These are phyloP conservation scores for Tachuris rubrigastra DNA, from an alignment of 2,113 vertebrate genomes.

Conservation along the genomic window DNA sequence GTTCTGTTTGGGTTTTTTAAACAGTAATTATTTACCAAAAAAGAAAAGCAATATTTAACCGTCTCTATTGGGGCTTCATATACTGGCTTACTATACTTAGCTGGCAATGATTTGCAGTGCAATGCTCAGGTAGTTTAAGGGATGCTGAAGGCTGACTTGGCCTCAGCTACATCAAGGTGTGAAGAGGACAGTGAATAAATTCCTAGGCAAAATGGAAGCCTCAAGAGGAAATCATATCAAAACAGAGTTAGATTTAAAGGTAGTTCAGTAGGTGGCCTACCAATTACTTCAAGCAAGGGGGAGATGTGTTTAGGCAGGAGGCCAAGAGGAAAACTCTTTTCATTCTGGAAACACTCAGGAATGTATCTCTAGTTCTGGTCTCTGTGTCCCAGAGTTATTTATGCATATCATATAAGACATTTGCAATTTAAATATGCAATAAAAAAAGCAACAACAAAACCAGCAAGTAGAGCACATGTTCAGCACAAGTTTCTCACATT, in stretches of 20 bases:
- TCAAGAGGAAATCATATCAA: not conserved
- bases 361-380: not conserved
- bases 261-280: not conserved
- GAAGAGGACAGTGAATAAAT: not conserved
- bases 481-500: not conserved
- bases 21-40: not conserved
- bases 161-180: not conserved
- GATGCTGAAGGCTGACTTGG: not conserved
- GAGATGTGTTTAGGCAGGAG: not conserved
- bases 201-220: not conserved
- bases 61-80: not conserved
- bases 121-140: not conserved
- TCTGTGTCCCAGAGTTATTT: not conserved
- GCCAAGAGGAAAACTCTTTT: not conserved
- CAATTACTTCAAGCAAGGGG: not conserved
- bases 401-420: not conserved
- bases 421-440: not conserved
- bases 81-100: not conserved
- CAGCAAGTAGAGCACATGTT: not conserved
- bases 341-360: not conserved
- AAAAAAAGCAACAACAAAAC: not conserved
- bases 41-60: not conserved
- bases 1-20: not conserved
- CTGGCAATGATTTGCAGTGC: not conserved
- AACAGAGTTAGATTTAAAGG: not conserved